Conservation (phyloP, 2,888 invertebrate species). For the Pherbina coryleti region DNA sequence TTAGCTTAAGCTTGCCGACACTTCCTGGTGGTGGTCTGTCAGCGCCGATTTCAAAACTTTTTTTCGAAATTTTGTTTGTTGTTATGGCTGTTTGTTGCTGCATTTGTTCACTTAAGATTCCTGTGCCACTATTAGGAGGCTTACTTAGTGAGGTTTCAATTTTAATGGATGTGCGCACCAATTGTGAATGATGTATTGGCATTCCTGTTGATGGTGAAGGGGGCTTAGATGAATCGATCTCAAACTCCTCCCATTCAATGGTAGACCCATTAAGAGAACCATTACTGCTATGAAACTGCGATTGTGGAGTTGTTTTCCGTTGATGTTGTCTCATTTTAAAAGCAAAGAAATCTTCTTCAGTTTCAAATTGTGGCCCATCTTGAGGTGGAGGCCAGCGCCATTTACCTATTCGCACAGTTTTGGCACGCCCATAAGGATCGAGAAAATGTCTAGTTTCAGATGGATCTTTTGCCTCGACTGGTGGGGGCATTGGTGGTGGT, state of each 20-base stretch:
- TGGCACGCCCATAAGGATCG: slow-evolving; percentile 92
- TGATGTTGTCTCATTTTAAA: slow-evolving; percentile 89
- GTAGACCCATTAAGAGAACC: slow-evolving; percentile 69
- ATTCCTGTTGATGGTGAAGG: slow-evolving; percentile 57
- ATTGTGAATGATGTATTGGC: slow-evolving; percentile 53
- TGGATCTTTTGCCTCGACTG: slow-evolving; percentile 83
- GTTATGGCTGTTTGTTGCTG: slow-evolving; percentile 45
- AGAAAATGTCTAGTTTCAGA: slow-evolving; percentile 86
- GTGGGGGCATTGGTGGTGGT: slow-evolving; percentile 92
- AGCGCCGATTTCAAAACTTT: slow-evolving; percentile 85
- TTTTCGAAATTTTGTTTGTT: slow-evolving; percentile 60
- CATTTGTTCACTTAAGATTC: slow-evolving; percentile 25
- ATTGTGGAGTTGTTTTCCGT: slow-evolving; percentile 83
- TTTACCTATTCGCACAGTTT: slow-evolving; percentile 94
- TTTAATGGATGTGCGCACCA: slow-evolving; percentile 60
- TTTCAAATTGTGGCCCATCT: slow-evolving; percentile 78
- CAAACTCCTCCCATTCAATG: slow-evolving; percentile 89
- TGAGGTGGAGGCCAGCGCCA: slow-evolving; percentile 96
- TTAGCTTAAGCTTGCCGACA: slow-evolving; percentile 89
- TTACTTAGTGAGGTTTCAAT: slow-evolving; percentile 55
- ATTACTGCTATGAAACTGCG: slow-evolving; percentile 66
- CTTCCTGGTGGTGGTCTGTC: slow-evolving; percentile 87
- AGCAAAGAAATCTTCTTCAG: slow-evolving; percentile 87
- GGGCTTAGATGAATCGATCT: slow-evolving; percentile 74
- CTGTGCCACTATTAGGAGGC: slow-evolving; percentile 13